Base-by-base conservation (phyloP, 2,888 invertebrate species). In the Cyaniris semiargus region DNA sequence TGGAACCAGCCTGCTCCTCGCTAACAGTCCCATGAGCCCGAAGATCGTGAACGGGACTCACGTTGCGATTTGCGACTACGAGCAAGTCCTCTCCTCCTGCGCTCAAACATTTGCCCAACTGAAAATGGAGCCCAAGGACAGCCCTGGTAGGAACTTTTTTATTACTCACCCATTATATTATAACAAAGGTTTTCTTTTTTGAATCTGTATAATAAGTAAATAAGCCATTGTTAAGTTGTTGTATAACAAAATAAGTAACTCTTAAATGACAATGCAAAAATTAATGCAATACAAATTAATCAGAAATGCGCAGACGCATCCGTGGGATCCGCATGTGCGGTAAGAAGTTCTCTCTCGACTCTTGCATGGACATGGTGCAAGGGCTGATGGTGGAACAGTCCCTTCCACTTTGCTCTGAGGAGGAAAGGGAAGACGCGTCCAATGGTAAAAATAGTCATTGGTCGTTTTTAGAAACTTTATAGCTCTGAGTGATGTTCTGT, bases 21-120 rank as follows among this genome's bases (percentile, higher is more conserved):
- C 98, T 76, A 99, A 99, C 90, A 98, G 98, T 2, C 99, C 99
- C 0, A 97, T 98, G 97, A 98, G 98, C 6, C 99, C 99, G 0
- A 99, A 99, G 93, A 97, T 99, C 76, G 98, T 98, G 3, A 98
- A 98, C 84, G 98, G 98, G 4, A 98, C 98, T 75, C 98, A 98
- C 89, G 98, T 97, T 0, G 98, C 98, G 38, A 97, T 98, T 80
- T 97, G 97, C 83, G 98, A 98, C 86, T 96, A 96, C 78, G 96
- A 96, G 75, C 97, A 97, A 83, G 94, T 96, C 7, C 92, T 97
- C 80, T 95, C 95, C 18, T 96, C 97, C 75, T 97, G 96, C 84
- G 96, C 96, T 66, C 96, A 96, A 85, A 96, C 96, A 21, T 95
- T 96, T 82, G 95, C 95, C 1, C 95, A 95, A 84, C 89, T 97